Conservation (phyloP, 2,888 invertebrate species). For the Crepidodera aurea region DNA sequence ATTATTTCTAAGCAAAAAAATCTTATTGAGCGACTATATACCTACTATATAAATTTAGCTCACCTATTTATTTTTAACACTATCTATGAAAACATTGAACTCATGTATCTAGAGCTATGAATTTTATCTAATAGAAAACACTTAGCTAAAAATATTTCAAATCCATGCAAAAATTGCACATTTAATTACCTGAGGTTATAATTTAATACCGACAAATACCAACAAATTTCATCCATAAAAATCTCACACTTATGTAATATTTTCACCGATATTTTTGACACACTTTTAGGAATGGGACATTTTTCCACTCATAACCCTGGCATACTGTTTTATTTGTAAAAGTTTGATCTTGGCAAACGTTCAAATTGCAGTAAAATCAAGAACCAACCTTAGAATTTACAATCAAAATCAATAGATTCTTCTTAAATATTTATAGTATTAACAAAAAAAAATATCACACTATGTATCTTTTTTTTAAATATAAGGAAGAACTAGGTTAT, state of each 20-base stretch:
- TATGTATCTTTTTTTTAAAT: conserved; percentile 34
- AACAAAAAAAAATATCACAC: conserved; percentile 42
- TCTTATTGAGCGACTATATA: too few species aligned
- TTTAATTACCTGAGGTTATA: conserved; percentile 30
- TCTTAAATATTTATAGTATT: conserved; percentile 26
- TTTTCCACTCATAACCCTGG: conserved; percentile 17
- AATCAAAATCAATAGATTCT: conserved; percentile 25
- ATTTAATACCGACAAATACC: conserved; percentile 33
- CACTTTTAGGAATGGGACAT: conserved; percentile 17
- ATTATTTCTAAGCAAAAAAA: too few species aligned
- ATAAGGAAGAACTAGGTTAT: conserved; percentile 42
- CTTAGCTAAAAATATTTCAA: conserved; percentile 5
- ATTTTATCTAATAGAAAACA: conserved; percentile 8
- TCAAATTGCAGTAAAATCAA: conserved; percentile 20
- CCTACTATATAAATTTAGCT: too few species aligned
- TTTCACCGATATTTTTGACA: conserved; percentile 11
- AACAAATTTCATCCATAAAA: conserved; percentile 30
- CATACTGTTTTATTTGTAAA: conserved; percentile 24
- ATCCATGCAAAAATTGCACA: conserved; percentile 28
- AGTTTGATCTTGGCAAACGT: conserved; percentile 22
- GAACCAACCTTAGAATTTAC: conserved; percentile 23
- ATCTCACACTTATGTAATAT: conserved; percentile 21
- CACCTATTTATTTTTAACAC: conserved; percentile 2
- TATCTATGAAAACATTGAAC: neutral
- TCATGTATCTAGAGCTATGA: neutral